Conservation (phyloP, 2,888 invertebrate species). For the Endotricha flammealis region DNA sequence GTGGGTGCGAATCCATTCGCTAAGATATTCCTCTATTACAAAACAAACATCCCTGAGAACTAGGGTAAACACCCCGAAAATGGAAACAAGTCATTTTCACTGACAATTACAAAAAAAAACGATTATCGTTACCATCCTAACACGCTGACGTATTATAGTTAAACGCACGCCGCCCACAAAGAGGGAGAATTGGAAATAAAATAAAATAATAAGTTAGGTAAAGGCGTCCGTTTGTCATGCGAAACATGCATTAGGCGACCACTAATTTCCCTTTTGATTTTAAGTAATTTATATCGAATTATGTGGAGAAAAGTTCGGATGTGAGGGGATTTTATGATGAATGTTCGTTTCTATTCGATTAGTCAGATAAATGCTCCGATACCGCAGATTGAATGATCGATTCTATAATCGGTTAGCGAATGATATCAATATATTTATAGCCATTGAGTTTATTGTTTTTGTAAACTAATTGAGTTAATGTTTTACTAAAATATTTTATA, state of each 20-base stretch:
- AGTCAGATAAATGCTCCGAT: slow-evolving; percentile 51
- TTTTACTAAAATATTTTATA: too few species aligned
- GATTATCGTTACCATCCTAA: slow-evolving; percentile 53
- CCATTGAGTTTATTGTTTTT: too few species aligned
- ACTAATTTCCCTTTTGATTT: slow-evolving; percentile 73
- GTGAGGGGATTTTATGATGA: slow-evolving; percentile 51
- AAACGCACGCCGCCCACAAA: slow-evolving; percentile 58
- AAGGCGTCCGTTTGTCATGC: slow-evolving; percentile 60
- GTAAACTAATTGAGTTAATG: too few species aligned
- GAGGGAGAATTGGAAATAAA: slow-evolving; percentile 49
- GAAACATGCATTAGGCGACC: slow-evolving; percentile 65
- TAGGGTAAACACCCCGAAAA: slow-evolving; percentile 31
- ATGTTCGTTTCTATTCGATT: slow-evolving; percentile 65
- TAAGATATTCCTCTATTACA: too few species aligned
- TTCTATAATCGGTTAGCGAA: slow-evolving; percentile 38
- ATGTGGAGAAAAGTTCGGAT: slow-evolving; percentile 50
- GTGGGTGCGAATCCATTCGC: too few species aligned
- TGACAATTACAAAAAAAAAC: slow-evolving; percentile 59
- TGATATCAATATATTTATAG: too few species aligned
- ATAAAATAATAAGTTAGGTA: slow-evolving; percentile 64
- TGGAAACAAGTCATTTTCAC: slow-evolving; percentile 55
- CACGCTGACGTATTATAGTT: slow-evolving; percentile 56
- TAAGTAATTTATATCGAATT: slow-evolving; percentile 73
- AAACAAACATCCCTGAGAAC: too few species aligned
- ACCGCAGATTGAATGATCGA: slow-evolving; percentile 57